A percentile compares a stretch with the other conserved stretches of the same genome.
These are phyloP conservation scores for Cerastoderma edule DNA, from an alignment of 2,888 invertebrate species.

Conservation along the genomic window DNA sequence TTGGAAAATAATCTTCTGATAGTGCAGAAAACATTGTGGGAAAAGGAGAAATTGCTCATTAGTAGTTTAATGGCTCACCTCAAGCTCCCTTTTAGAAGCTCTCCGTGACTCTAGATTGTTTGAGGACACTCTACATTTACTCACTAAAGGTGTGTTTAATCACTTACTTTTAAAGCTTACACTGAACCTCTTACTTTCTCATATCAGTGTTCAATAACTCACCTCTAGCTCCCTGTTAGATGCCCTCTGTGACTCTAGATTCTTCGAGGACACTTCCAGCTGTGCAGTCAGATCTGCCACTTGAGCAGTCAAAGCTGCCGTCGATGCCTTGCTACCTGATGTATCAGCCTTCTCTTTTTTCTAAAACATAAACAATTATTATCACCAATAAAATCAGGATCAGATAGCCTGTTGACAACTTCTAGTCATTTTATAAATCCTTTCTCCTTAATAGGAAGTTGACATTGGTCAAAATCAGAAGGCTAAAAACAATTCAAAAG, in stretches of 20 bases:
- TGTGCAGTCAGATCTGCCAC: slow-evolving; percentile 72
- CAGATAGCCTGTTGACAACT: too few species aligned
- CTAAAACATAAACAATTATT: slow-evolving; percentile 21
- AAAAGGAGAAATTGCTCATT: too few species aligned
- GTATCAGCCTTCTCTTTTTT: slow-evolving; percentile 70
- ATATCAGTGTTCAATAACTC: slow-evolving; percentile 7
- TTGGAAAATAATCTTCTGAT: too few species aligned
- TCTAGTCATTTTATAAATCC: not conserved
- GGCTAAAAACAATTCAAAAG: too few species aligned
- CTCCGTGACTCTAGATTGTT: slow-evolving; percentile 73
- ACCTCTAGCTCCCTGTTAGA: slow-evolving; percentile 77
- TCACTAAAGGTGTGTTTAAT: too few species aligned
- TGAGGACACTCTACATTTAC: too few species aligned
- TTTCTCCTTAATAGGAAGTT: too few species aligned
- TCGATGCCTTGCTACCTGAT: slow-evolving; percentile 59
- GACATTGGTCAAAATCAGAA: too few species aligned
- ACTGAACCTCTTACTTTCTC: too few species aligned
- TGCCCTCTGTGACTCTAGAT: slow-evolving; percentile 70
- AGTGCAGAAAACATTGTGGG: too few species aligned
- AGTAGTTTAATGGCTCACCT: slow-evolving; percentile 67
- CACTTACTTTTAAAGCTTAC: too few species aligned
- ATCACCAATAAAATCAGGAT: too few species aligned
- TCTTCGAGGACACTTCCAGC: slow-evolving; percentile 70
- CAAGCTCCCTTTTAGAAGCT: slow-evolving; percentile 71
- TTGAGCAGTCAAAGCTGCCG: slow-evolving; percentile 67